These are phyloP conservation scores for Martes martes DNA, from an alignment of 2,113 vertebrate species.

Conservation along the genomic window DNA sequence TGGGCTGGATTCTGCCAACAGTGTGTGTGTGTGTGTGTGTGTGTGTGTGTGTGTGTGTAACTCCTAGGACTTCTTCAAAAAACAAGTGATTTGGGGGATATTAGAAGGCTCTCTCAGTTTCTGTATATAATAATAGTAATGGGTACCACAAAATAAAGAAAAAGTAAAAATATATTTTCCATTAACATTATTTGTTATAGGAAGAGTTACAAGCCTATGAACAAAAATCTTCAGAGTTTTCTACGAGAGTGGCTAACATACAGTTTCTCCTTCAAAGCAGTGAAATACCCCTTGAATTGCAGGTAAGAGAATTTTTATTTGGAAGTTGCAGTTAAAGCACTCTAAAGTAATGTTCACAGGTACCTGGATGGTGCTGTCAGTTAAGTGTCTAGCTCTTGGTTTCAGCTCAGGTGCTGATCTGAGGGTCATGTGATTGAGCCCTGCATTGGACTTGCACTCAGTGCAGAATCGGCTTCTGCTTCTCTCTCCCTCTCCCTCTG, in stretches of 20 bases:
- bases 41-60: background rate
- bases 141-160: background rate
- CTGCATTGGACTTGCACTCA: background rate
- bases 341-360: background rate
- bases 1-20: background rate
- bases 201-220: conserved; percentile 88
- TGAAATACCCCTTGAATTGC: conserved; percentile 92
- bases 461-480: background rate
- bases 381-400: background rate
- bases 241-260: conserved; percentile 88
- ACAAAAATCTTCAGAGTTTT: conserved; percentile 88
- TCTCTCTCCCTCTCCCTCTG: background rate
- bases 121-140: background rate
- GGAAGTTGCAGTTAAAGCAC: background rate
- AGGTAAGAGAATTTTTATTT: conserved; percentile 82
- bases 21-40: no score
- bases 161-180: background rate
- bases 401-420: background rate
- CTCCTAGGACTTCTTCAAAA: background rate
- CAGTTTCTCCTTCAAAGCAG: conserved; percentile 90
- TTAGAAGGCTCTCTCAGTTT: background rate
- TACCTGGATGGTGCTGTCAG: background rate
- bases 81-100: background rate
- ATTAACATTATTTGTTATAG: conserved; percentile 76
- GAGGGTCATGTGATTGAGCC: background rate